These are phyloP conservation scores for Thereva unica DNA, from an alignment of 2,888 invertebrate species.

Conservation along the genomic window DNA sequence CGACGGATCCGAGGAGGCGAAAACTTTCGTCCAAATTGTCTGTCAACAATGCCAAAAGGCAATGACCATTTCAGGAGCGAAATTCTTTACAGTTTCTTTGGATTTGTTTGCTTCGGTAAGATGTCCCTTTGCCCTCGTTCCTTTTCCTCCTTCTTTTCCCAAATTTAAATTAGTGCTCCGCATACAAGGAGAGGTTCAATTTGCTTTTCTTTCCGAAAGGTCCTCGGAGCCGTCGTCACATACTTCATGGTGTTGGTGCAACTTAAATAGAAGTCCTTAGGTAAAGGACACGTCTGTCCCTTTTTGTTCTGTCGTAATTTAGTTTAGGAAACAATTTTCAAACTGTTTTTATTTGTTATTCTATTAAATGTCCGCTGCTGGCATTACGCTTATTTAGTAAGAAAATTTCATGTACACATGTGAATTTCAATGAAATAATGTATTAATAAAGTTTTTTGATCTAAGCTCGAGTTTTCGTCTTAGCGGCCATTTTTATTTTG, in stretches of 20 bases:
- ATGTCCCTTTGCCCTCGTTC: slow-evolving; percentile 38
- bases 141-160: not conserved
- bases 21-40: slow-evolving; percentile 88
- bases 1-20: slow-evolving; percentile 86
- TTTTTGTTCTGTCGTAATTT: too few species aligned
- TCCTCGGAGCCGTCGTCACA: slow-evolving; percentile 84
- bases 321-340: too few species aligned
- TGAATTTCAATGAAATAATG: too few species aligned
- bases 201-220: slow-evolving; percentile 60
- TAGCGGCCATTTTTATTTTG: too few species aligned
- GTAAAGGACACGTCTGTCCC: too few species aligned
- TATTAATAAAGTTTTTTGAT: too few species aligned
- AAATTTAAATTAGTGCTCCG: not conserved
- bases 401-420: too few species aligned
- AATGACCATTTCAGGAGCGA: slow-evolving; percentile 85
- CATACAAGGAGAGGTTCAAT: not conserved
- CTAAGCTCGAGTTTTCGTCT: too few species aligned
- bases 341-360: too few species aligned
- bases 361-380: too few species aligned
- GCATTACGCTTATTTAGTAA: too few species aligned
- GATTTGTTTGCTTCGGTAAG: slow-evolving; percentile 87
- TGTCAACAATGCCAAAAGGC: slow-evolving; percentile 90
- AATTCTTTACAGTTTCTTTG: slow-evolving; percentile 85
- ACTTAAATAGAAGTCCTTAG: slow-evolving; percentile 66
- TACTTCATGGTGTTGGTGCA: slow-evolving; percentile 92